phyloP scores from a whole-genome alignment of 2,888 invertebrate genomes.

The Lasioglossum pauxillum region DNA sequence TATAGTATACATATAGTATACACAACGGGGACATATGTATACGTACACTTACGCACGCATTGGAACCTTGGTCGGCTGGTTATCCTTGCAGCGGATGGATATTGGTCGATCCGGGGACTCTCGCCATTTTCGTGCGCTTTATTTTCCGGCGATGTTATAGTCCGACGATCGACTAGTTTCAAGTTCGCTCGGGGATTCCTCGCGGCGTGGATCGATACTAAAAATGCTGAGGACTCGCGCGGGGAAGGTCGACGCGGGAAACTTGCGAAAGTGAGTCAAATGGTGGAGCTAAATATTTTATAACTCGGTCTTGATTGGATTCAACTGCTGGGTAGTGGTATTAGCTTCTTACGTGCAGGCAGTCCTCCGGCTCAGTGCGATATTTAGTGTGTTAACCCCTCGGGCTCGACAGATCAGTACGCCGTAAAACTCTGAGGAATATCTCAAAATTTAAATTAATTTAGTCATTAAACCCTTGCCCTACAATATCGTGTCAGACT shows the following conservation, averaged over 20 bases:
- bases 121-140: neutral
- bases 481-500: no score
- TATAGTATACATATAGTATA: neutral
- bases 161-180: neutral
- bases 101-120: neutral
- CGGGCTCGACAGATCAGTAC: no score
- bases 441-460: no score
- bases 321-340: neutral
- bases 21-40: neutral
- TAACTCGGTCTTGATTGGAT: neutral
- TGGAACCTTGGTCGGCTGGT: neutral
- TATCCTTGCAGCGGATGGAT: neutral
- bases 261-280: neutral
- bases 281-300: neutral
- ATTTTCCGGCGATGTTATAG: neutral
- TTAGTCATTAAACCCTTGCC: no score
- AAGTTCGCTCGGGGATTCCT: slow-evolving; percentile 9
- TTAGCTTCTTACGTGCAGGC: neutral
- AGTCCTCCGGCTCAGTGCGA: no score
- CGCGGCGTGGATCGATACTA: neutral
- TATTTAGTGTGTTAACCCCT: no score
- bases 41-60: neutral
- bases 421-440: no score
- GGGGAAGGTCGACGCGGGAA: neutral
- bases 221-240: neutral